These are phyloP conservation scores for Orthosia incerta DNA, from an alignment of 2,888 invertebrate genomes.

Conservation along the genomic window DNA sequence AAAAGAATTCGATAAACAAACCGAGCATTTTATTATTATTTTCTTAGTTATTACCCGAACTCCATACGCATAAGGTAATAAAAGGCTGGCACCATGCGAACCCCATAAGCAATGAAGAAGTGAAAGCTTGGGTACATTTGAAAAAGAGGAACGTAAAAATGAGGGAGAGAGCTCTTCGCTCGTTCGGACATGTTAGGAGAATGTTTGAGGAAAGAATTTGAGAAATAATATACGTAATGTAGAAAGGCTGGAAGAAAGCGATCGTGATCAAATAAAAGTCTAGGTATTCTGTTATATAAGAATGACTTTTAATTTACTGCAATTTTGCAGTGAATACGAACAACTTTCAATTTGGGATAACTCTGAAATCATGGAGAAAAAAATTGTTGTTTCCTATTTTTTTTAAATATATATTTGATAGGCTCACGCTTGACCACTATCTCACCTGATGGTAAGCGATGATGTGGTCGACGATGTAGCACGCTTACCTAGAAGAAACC, in stretches of 20 bases:
- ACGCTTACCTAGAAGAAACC: too few relatives aligned
- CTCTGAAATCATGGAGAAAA: too few relatives aligned
- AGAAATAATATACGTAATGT: constrained; percentile 15
- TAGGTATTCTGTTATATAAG: background rate
- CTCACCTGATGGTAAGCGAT: too few relatives aligned
- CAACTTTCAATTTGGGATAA: too few relatives aligned
- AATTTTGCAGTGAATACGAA: too few relatives aligned
- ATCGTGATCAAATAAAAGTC: background rate
- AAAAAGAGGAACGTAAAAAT: constrained; percentile 63
- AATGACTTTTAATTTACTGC: too few relatives aligned
- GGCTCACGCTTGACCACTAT: too few relatives aligned
- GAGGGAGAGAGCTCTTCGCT: constrained; percentile 34
- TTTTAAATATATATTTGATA: too few relatives aligned
- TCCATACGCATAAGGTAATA: constrained; percentile 55
- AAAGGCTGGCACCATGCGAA: constrained; percentile 58
- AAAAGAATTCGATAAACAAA: constrained; percentile 51
- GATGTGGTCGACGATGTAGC: too few relatives aligned
- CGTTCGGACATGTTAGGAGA: constrained; percentile 40
- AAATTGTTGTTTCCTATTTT: too few relatives aligned
- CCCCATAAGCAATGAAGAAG: constrained; percentile 60
- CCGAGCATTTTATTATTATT: constrained; percentile 55
- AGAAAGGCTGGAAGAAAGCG: background rate
- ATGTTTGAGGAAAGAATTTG: constrained; percentile 33
- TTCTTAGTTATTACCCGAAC: constrained; percentile 52
- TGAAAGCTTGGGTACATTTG: constrained; percentile 62